A percentile compares a stretch with the other conserved stretches of the same genome.
Evolutionary conservation across 2,888 invertebrate species (phyloP).

Genomic region (Diaprepes abbreviatus): DNA sequence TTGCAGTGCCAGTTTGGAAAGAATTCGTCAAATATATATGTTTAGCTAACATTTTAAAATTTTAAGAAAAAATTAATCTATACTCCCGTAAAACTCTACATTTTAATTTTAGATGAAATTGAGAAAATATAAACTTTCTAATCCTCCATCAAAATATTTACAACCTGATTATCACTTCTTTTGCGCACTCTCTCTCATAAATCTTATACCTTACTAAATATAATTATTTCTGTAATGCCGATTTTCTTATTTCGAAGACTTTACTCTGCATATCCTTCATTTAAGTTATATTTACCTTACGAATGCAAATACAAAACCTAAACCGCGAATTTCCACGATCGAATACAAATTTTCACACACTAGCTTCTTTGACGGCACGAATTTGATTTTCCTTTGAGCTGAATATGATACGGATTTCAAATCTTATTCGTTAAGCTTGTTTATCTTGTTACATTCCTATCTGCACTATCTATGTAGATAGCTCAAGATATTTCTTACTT

Average conservation of each 20-base stretch:
- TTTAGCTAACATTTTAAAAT: too few relatives aligned
- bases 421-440: slow-evolving; percentile 26
- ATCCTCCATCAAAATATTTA: too few relatives aligned
- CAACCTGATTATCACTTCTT: too few relatives aligned
- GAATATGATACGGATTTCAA: slow-evolving; percentile 37
- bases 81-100: too few relatives aligned
- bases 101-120: too few relatives aligned
- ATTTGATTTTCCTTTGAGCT: slow-evolving; percentile 37
- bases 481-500: not conserved
- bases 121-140: too few relatives aligned
- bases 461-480: slow-evolving; percentile 7
- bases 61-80: too few relatives aligned
- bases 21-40: too few relatives aligned
- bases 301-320: slow-evolving; percentile 35
- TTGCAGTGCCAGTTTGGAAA: too few relatives aligned
- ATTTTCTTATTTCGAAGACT: not conserved
- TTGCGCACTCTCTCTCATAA: too few relatives aligned
- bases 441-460: slow-evolving; percentile 16
- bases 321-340: slow-evolving; percentile 39
- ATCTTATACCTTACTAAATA: too few relatives aligned
- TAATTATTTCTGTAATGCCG: too few relatives aligned
- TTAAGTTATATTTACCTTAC: slow-evolving; percentile 39
- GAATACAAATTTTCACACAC: slow-evolving; percentile 44
- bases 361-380: slow-evolving; percentile 32
- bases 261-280: slow-evolving; percentile 14